A percentile compares a stretch with the other conserved stretches of the same genome.
Evolutionary conservation across 2,888 invertebrate species (phyloP).

Genomic region (Heliothis peltigera): DNA sequence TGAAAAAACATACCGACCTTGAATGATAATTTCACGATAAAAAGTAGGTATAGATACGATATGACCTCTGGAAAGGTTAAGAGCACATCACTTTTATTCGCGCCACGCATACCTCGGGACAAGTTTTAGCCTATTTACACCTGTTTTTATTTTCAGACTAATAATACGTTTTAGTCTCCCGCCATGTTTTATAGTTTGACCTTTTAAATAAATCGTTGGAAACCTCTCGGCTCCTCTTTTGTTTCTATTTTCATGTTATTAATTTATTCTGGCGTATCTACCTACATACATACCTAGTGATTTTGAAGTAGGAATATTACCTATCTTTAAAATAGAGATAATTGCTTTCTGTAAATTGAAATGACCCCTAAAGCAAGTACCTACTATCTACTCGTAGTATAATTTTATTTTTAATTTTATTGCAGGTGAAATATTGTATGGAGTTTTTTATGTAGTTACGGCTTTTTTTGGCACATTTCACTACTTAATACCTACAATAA

Average conservation of each 20-base stretch:
- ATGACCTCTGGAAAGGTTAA: constrained; percentile 87
- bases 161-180: constrained; percentile 53
- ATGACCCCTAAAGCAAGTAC: too few species aligned
- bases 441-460: too few species aligned
- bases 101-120: constrained; percentile 74
- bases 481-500: too few species aligned
- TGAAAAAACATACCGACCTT: constrained; percentile 78
- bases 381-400: background rate
- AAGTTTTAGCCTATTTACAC: constrained; percentile 68
- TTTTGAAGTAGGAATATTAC: too few species aligned
- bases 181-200: constrained; percentile 64
- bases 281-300: too few species aligned
- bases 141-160: constrained; percentile 64
- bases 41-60: constrained; percentile 72
- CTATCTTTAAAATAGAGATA: too few species aligned
- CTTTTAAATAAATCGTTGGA: constrained; percentile 60
- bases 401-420: background rate
- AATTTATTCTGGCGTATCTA: constrained; percentile 6
- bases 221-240: constrained; percentile 45
- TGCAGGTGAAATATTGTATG: too few species aligned
- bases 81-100: constrained; percentile 86
- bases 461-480: too few species aligned
- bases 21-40: constrained; percentile 85
- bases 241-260: constrained; percentile 32
- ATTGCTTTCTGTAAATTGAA: too few species aligned